These are phyloP conservation scores for Lasius fuliginosus DNA, from an alignment of 2,888 invertebrate genomes.

Conservation along the genomic window DNA sequence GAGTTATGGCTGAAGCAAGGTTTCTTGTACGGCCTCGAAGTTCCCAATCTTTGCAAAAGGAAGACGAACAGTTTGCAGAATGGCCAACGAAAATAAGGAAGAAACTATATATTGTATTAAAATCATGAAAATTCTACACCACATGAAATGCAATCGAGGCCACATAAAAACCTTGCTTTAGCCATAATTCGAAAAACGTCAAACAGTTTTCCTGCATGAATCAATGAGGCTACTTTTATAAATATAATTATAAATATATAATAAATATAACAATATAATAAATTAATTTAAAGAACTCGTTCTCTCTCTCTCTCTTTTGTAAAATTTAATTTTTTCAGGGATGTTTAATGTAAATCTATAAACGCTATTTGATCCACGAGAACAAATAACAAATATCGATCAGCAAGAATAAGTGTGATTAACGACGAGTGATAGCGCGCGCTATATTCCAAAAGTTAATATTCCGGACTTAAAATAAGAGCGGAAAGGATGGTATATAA, in stretches of 20 bases:
- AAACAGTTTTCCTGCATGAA: too few relatives aligned
- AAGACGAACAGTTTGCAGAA: not conserved
- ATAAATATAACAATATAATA: too few relatives aligned
- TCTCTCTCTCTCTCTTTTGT: not conserved
- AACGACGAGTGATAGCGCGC: not conserved
- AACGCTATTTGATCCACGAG: not conserved
- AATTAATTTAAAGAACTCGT: not conserved
- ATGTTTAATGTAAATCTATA: not conserved
- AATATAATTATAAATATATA: too few relatives aligned
- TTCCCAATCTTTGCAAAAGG: not conserved
- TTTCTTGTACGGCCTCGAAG: not conserved
- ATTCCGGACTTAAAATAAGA: constrained; percentile 41
- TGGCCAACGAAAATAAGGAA: not conserved
- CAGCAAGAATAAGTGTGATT: not conserved
- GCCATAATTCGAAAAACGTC: too few relatives aligned
- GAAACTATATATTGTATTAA: too few relatives aligned
- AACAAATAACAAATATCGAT: not conserved
- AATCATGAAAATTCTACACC: not conserved
- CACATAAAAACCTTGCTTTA: too few relatives aligned
- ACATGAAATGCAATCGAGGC: too few relatives aligned
- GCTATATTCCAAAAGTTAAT: constrained; percentile 15
- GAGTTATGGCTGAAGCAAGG: not conserved
- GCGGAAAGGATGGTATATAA: constrained; percentile 32
- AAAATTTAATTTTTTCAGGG: not conserved
- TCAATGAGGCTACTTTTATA: too few relatives aligned